These are phyloP conservation scores for Triops cancriformis DNA, from an alignment of 1,140 invertebrate genomes.

Conservation along the genomic window DNA sequence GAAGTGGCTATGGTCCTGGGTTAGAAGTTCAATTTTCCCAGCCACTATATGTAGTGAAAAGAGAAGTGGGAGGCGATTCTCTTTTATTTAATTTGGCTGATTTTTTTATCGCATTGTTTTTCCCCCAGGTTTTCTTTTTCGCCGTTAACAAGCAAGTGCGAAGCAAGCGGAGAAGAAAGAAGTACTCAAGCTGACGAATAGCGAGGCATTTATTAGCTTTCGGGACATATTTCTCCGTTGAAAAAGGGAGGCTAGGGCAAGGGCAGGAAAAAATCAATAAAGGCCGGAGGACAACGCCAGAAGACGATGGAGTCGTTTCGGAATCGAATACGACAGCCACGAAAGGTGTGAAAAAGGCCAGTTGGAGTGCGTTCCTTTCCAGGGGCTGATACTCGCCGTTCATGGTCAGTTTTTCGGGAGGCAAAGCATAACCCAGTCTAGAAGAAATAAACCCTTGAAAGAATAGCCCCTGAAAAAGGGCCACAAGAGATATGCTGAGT, in stretches of 20 bases:
- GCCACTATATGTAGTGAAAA: too few relatives aligned
- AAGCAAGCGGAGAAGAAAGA: background rate
- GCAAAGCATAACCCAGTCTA: too few relatives aligned
- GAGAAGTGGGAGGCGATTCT: too few relatives aligned
- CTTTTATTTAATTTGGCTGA: too few relatives aligned
- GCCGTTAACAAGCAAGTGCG: too few relatives aligned
- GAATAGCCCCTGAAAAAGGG: background rate
- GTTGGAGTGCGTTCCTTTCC: background rate
- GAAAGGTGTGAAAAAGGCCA: background rate
- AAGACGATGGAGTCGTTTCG: background rate
- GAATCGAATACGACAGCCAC: slow-evolving; percentile 1
- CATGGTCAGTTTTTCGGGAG: background rate
- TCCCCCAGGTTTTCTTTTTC: too few relatives aligned
- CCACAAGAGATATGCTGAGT: background rate
- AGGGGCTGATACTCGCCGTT: background rate
- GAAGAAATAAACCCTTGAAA: background rate
- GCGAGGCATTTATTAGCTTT: background rate
- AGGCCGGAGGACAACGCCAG: background rate
- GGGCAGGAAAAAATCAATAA: background rate
- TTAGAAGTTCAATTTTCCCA: too few relatives aligned
- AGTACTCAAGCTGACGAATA: background rate
- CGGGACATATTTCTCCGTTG: background rate
- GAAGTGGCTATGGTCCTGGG: too few relatives aligned
- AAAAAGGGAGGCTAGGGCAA: background rate
- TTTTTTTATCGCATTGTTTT: too few relatives aligned